These are phyloP conservation scores for Glaucidium brasilianum DNA, from an alignment of 2,113 vertebrate species.

Conservation along the genomic window DNA sequence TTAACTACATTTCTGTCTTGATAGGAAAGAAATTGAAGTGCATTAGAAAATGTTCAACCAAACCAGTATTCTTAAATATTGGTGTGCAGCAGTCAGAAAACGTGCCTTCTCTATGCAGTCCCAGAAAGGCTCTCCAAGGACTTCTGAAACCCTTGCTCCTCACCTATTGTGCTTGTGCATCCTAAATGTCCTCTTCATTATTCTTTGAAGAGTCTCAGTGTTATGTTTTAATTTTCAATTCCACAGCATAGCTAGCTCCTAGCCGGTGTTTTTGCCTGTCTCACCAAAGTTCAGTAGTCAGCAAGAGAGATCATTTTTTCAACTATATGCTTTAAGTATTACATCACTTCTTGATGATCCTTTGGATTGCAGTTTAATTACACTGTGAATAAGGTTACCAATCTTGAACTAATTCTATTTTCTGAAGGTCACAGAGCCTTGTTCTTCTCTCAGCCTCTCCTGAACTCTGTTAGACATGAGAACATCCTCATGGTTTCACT, in stretches of 20 bases:
- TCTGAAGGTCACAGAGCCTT: not conserved
- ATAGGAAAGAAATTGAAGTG: not conserved
- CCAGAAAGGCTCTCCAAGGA: not conserved
- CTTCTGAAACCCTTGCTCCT: not conserved
- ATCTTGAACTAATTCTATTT: not conserved
- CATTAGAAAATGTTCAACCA: not conserved
- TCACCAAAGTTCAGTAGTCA: not conserved
- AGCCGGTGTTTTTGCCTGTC: not conserved
- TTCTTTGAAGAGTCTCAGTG: not conserved
- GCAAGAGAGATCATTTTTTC: not conserved
- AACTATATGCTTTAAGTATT: not conserved
- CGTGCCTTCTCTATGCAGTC: rapidly evolving
- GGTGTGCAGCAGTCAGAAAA: not conserved
- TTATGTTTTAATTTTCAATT: not conserved
- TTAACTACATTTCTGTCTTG: not conserved
- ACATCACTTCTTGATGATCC: not conserved
- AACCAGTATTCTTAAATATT: not conserved
- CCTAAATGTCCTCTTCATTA: not conserved
- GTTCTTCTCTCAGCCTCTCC: not conserved
- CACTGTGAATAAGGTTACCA: not conserved
- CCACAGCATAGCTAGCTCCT: not conserved
- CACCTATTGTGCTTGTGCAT: not conserved
- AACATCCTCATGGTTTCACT: not conserved
- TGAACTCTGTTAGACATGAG: not conserved
- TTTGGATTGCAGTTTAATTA: not conserved